Conservation (phyloP, 2,113 vertebrate species). For the Misgurnus mizolepis region DNA sequence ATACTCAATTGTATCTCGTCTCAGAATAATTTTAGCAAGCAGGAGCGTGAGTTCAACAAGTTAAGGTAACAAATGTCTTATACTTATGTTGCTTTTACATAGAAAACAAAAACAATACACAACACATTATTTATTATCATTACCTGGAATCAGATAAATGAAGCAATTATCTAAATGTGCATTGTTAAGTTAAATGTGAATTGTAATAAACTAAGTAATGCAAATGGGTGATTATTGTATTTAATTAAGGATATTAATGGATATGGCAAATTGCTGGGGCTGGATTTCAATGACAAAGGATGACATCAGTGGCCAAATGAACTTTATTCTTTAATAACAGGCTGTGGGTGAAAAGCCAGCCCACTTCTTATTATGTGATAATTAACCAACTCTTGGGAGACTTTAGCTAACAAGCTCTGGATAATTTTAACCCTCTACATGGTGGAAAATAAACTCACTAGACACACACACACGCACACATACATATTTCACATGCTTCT, state of each 20-base stretch:
- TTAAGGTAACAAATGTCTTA: too few species aligned
- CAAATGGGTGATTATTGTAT: constrained; percentile 8
- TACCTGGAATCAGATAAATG: not conserved
- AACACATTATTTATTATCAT: too few species aligned
- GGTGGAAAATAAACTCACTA: constrained; percentile 38
- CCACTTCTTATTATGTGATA: constrained; percentile 74
- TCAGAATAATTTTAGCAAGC: too few species aligned
- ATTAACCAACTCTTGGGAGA: constrained; percentile 71
- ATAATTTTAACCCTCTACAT: constrained; percentile 68
- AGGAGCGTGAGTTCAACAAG: too few species aligned
- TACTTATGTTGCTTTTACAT: too few species aligned
- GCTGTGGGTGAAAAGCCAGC: constrained; percentile 62
- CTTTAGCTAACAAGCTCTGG: constrained; percentile 70
- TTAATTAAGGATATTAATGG: constrained; percentile 65
- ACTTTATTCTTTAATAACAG: constrained; percentile 70
- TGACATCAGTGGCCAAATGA: constrained; percentile 58
- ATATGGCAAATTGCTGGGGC: constrained; percentile 63
- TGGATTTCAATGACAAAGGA: constrained; percentile 62
- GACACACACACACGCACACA: constrained; percentile 6
- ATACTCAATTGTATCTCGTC: too few species aligned
- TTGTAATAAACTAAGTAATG: too few species aligned
- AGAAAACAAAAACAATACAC: too few species aligned
- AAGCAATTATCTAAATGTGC: not conserved
- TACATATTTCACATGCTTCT: not conserved
- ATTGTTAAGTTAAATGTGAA: not conserved